Base-by-base conservation (phyloP, 2,888 invertebrate genomes). In the Toxonevra muliebris region DNA sequence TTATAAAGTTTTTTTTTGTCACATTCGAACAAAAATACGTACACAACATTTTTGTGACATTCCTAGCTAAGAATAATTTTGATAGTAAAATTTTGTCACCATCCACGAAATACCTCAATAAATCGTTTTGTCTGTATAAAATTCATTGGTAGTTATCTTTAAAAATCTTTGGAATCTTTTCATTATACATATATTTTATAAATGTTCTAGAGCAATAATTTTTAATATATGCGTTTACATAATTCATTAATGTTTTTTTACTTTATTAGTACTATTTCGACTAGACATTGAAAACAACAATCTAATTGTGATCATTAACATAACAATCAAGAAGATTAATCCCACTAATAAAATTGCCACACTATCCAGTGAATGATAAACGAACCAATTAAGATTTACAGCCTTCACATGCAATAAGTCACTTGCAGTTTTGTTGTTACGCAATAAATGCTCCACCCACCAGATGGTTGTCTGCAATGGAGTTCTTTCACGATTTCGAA, bases 401-500 rank as follows among this genome's bases (percentile, higher is more conserved):
- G 81, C 81, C 30, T 82, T 80, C 3, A 82, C 79, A 42, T 79
- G 77, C 13, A 84, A 66, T 17, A 82, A 62, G 40, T 77, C 71
- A 0, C 66, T 68, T 0, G 78, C 78, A 0, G 70, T 42, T 45
- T 73, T 43, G 5, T 79, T 78, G 52, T 80, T 65, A 19, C 79
- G 70, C 42, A 89, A 84, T 71, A 88, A 87, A 76, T 88, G 88
- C 73, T 89, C 89, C 13, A 87, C 87, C 87, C 89, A 89, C 82
- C 89, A 89, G 76, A 88, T 83, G 66, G 89, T 88, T 40, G 85
- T 87, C 68, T 88, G 87, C 59, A 88, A 71, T 1, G 89, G 87
- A 5, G 87, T 84, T 75, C 86, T 85, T 45, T 87, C 85, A 0
- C 89, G 87, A 71, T 88, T 87, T 68, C 88, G 87, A 85, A 88